Evolutionary conservation across 2,113 vertebrate genomes (phyloP).

Genomic region (Bambusicola thoracicus): DNA sequence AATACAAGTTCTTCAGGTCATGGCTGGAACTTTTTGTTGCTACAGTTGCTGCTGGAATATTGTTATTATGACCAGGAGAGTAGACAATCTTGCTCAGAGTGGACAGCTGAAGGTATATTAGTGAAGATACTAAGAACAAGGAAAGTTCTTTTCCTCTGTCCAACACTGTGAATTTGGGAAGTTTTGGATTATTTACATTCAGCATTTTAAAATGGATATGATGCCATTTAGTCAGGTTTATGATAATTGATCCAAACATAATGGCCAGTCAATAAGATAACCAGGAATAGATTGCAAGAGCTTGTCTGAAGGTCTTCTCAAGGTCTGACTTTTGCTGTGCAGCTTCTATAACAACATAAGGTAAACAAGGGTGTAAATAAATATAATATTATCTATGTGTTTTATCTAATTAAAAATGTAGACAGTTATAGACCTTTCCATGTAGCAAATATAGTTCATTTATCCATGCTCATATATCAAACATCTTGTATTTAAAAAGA

Average conservation of each 20-base stretch:
- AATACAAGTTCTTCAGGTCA: not conserved
- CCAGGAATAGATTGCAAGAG: not conserved
- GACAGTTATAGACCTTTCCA: not conserved
- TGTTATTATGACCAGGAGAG: not conserved
- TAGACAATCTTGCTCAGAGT: not conserved
- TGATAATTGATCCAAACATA: conserved; percentile 29
- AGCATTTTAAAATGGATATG: not conserved
- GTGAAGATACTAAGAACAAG: not conserved
- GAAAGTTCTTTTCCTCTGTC: not conserved
- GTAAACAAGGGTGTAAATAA: not conserved
- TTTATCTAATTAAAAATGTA: not conserved
- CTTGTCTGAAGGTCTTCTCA: conserved; percentile 14
- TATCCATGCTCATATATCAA: not conserved
- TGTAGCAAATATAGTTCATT: not conserved
- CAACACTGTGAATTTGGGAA: not conserved
- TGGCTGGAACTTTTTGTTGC: not conserved
- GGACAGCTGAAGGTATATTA: not conserved
- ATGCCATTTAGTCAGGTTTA: conserved; percentile 17
- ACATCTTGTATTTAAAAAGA: not conserved
- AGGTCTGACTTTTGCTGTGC: conserved; percentile 16
- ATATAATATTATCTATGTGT: not conserved
- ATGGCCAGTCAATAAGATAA: conserved; percentile 14
- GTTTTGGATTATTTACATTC: not conserved
- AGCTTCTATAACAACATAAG: not conserved
- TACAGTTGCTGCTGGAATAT: not conserved